Evolutionary conservation across 64 coral and sea anemone genomes (phyloP).

Genomic region (Astreopora myriophthalma): DNA sequence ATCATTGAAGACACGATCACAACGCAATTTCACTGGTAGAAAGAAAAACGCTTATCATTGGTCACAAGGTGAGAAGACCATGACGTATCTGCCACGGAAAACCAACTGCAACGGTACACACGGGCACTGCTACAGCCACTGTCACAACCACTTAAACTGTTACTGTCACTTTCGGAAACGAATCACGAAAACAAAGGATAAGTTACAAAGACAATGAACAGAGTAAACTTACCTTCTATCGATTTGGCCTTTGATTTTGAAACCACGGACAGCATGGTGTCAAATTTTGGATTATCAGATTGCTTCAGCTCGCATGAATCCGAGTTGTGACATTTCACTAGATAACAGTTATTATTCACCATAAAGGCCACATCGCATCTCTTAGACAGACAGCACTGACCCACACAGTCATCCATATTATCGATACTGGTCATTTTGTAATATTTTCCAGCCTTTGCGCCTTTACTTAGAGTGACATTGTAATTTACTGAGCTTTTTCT

Average conservation of each 20-base stretch:
- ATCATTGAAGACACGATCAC: no score
- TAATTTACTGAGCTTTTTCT: slow-evolving; percentile 84
- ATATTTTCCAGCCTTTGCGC: slow-evolving; percentile 79
- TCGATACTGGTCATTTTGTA: slow-evolving; percentile 74
- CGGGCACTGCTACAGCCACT: no score
- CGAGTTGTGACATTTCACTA: slow-evolving; percentile 72
- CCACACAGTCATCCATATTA: slow-evolving; percentile 74
- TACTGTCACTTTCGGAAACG: no score
- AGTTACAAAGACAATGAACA: not conserved
- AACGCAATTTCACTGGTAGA: no score
- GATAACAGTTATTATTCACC: slow-evolving; percentile 79
- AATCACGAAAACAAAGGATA: no score
- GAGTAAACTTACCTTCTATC: slow-evolving; percentile 21
- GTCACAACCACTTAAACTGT: no score
- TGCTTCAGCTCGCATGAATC: slow-evolving; percentile 79
- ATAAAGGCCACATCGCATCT: slow-evolving; percentile 90
- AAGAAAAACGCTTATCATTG: no score
- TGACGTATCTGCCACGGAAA: no score
- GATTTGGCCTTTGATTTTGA: slow-evolving; percentile 53
- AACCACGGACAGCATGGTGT: slow-evolving; percentile 77
- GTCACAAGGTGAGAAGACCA: no score
- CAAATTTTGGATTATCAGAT: slow-evolving; percentile 64
- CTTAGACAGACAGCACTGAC: slow-evolving; percentile 76
- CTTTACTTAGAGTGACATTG: slow-evolving; percentile 78
- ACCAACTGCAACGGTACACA: no score